These are phyloP conservation scores for Alligator mississippiensis DNA, from an alignment of 2,113 vertebrate genomes.

Conservation along the genomic window DNA sequence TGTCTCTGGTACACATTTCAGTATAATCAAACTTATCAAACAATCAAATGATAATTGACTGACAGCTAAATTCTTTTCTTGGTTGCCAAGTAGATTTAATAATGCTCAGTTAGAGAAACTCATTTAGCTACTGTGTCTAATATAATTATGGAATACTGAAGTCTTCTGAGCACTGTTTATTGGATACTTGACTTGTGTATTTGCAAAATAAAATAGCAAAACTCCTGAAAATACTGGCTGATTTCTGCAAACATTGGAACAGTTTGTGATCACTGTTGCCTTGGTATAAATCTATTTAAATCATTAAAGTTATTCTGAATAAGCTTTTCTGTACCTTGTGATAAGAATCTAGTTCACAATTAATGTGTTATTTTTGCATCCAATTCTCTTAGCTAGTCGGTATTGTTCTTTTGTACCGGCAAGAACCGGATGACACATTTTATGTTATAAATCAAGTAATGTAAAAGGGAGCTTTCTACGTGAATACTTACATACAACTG, in stretches of 20 bases:
- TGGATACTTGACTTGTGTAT: neutral
- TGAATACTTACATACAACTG: neutral
- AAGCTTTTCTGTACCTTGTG: neutral
- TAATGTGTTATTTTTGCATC: constrained; percentile 17
- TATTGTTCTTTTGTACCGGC: neutral
- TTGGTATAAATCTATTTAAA: constrained; percentile 5
- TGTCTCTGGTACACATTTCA: neutral
- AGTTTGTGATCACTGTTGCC: neutral
- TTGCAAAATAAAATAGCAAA: neutral
- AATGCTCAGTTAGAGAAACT: neutral
- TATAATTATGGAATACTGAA: neutral
- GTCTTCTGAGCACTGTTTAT: neutral
- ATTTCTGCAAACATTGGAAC: neutral
- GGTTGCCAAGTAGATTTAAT: constrained; percentile 28
- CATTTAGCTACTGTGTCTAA: constrained; percentile 7
- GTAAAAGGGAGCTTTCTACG: neutral
- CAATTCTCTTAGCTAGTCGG: constrained; percentile 44
- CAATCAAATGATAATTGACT: neutral
- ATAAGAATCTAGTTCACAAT: constrained; percentile 10
- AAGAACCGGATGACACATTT: constrained; percentile 5
- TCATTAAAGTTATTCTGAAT: neutral
- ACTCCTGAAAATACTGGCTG: neutral
- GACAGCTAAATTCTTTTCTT: constrained; percentile 28
- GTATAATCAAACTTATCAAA: constrained; percentile 37
- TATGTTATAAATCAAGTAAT: neutral